Base-by-base conservation (phyloP, 2,888 invertebrate species). In the Lasioglossum malachurum region DNA sequence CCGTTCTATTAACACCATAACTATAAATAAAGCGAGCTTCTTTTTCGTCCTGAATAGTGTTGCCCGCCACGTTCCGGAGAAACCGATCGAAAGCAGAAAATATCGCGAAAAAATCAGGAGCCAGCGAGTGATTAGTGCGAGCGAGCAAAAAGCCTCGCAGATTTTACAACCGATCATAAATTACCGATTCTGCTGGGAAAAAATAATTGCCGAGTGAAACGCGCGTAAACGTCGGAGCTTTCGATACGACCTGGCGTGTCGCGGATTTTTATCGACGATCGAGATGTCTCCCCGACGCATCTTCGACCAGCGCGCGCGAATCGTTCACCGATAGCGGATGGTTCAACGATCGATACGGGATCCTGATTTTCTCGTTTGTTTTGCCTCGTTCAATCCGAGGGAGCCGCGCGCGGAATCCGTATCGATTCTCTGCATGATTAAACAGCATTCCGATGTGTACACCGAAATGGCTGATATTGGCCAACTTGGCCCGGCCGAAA, bases 311-410 rank as follows among this genome's bases (percentile, higher is more conserved):
- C 77, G 78, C 73, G 73, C 49, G 49, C 23, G 53, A 85, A 49
- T 71, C 35, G 14, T 35, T 16, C 49, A n/a, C 69, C 46, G 87
- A 84, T 81, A 87, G 76, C 72, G 19, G 64, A 75, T 46, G 80
- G 88, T 85, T 89, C 85, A 89, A 88, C 81, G 87, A 77, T 88
- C 88, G 87, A 84, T 71, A 77, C 60, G 27, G 60, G 75, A 83
- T 86, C 79, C 74, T 35, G 57, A 53, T 49, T 38, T 35, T 67
- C 77, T 79, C 60, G 74, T 78, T 81, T 73, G 77, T 71, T 71
- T 49, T 71, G 44, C 38, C 64, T 7, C 4, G 60, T 60, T 4
- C 23, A 4, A 60, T 60, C 27, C 60, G 60, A 12, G 27, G 14
- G n/a, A 14, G 14, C 31, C 31, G 7, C 16, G 31, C 16, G 8